Base-by-base conservation (phyloP, 2,113 vertebrate species). In the Pituophis catenifer region DNA sequence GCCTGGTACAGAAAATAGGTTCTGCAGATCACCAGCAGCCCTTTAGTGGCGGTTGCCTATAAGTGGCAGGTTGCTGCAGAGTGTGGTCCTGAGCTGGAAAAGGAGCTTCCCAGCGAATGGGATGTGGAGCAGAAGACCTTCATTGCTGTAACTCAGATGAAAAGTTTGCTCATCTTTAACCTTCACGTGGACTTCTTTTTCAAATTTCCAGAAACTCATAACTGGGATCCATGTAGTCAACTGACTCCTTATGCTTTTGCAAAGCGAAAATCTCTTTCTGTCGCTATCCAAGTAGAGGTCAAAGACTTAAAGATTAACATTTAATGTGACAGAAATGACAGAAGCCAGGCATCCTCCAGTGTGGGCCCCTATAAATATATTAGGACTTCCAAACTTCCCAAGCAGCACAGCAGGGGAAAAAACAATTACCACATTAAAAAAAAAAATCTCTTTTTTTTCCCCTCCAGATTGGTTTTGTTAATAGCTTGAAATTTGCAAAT, bases 401-500 rank as follows among this genome's bases (percentile, higher is more conserved):
- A 9, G 15, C 8, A n/a, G n/a, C 55, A 24, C 70, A 11, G 23
- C 13, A 1, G 38, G 21, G 2, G 4, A 5, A 15, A 1, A 92
- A 75, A 70, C 23, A 54, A 13, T 24, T 57, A 26, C 9, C n/a
- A 17, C 21, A 10, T 15, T 57, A 8, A 0, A 3, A 29, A 65
- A 65, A 70, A 65, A 65, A 29, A 59, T 12, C 10, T 48, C 0
- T 38, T 38, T 10, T 11, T n/a, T 33, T 57, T 70, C 44, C 48
- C 48, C 48, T n/a, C 48, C 95, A 99, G 99, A 75, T 97, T 13
- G 98, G 99, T 55, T 99, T 99, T 94, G 96, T 99, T 96, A 99
- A 99, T 95, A 98, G 98, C 93, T 98, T 99, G 91, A 99, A 99
- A 96, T 99, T 99, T 97, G 99, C 99, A 0, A 98, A 97, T 91